phyloP scores from a whole-genome alignment of 2,888 invertebrate genomes.

The Harpagoxenus sublaevis region DNA sequence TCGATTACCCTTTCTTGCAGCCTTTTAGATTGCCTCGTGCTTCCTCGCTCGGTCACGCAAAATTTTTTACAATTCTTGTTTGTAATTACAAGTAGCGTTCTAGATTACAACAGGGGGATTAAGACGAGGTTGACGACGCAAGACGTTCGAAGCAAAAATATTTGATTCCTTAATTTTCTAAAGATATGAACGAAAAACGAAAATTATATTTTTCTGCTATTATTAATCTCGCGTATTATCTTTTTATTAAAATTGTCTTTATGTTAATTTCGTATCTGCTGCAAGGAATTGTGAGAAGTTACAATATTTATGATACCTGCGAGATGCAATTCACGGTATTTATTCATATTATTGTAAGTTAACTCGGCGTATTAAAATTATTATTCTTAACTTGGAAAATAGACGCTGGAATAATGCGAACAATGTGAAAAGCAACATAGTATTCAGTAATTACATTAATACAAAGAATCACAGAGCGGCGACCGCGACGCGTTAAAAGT shows the following conservation, averaged over 20 bases:
- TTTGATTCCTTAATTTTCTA: neutral
- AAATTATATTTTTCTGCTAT: neutral
- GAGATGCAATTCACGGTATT: neutral
- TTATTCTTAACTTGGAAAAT: slow-evolving; percentile 13
- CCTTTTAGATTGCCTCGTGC: neutral
- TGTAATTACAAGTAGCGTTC: neutral
- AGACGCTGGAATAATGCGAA: neutral
- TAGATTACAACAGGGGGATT: neutral
- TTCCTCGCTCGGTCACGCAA: neutral
- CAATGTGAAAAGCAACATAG: neutral
- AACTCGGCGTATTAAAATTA: neutral
- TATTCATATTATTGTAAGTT: neutral
- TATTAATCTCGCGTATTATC: neutral
- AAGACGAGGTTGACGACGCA: neutral
- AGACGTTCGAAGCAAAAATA: neutral
- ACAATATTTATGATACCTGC: neutral
- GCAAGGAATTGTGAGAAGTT: neutral
- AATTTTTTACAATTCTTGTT: slow-evolving; percentile 18
- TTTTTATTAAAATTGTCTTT: neutral
- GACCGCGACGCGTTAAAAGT: slow-evolving; percentile 31
- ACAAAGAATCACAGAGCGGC: slow-evolving; percentile 4
- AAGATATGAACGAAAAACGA: neutral
- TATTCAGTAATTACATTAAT: slow-evolving; percentile 28
- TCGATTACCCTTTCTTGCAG: slow-evolving; percentile 35
- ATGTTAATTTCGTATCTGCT: neutral